phyloP scores from a whole-genome alignment of 2,888 invertebrate species.

The Sesamia inferens region DNA sequence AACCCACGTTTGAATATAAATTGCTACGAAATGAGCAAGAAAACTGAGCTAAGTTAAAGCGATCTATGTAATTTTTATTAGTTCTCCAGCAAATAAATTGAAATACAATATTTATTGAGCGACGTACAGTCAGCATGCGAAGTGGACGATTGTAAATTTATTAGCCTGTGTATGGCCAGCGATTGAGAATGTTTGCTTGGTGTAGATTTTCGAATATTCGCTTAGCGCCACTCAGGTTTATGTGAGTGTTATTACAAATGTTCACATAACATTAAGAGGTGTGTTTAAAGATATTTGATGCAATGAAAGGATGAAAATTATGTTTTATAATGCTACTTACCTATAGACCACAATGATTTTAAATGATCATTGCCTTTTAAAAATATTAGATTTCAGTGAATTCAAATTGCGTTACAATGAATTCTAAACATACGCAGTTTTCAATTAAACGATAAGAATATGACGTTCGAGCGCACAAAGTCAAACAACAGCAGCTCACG shows the following conservation, averaged over 20 bases:
- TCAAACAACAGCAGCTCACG: background rate
- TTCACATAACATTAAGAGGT: too few species aligned
- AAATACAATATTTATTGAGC: conserved; percentile 61
- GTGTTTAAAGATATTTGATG: too few species aligned
- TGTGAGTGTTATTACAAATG: background rate
- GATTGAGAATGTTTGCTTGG: conserved; percentile 1
- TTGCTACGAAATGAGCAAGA: conserved; percentile 12
- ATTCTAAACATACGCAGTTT: background rate
- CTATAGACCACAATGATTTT: background rate
- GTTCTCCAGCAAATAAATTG: conserved; percentile 52
- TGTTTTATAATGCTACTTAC: background rate
- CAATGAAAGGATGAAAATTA: background rate
- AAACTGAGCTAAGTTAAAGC: conserved; percentile 18
- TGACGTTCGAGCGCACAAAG: background rate
- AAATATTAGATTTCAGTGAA: background rate
- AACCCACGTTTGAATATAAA: conserved; percentile 27
- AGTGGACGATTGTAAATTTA: conserved; percentile 58
- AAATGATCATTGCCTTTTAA: background rate
- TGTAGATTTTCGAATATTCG: background rate
- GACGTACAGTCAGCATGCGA: conserved; percentile 48
- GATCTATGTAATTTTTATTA: conserved; percentile 37
- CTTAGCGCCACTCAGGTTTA: background rate
- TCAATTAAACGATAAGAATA: background rate
- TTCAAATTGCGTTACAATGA: background rate
- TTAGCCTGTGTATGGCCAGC: conserved; percentile 44